Base-by-base conservation (phyloP, 2,888 invertebrate species). In the Augochlorella aurata region DNA sequence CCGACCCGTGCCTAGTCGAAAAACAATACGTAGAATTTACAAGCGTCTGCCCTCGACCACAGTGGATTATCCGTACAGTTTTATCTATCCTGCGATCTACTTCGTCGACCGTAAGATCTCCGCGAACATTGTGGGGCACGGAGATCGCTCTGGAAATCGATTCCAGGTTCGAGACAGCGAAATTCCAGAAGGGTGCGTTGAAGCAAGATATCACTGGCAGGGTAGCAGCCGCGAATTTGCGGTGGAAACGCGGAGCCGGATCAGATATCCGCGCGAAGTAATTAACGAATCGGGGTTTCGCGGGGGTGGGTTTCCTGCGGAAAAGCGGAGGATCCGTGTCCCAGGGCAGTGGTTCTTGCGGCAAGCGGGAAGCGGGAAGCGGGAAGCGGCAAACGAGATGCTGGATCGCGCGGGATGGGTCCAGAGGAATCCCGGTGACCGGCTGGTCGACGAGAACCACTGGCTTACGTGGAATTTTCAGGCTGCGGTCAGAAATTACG, bases 381-480 rank as follows among this genome's bases (percentile, higher is more conserved):
- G 29, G 29, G 29, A 2, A 29, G 29, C 29, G 16, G 1, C n/a
- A 24, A 54, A 38, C 63, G 63, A 18, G 29, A 63, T 18, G 63
- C 38, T 63, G 14, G 24, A 24, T 8, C 24, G n/a, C 2, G 29
- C 50, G 50, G 61, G 18, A 16, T 14, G 61, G 49, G 61, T 24
- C 14, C 12, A 7, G 50, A 29, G 54, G 65, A 47, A 49, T 45
- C 9, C 1, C 29, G 58, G n/a, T 14, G 54, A 21, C 50, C 12
- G 21, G 7, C 7, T 16, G 29, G 29, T 29, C 61, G 49, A 9
- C 74, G 83, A 79, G 77, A 68, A 70, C 67, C 79, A 77, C 79
- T 83, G 84, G 69, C 71, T 77, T 67, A 77, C 67, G 54, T 77
- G 86, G 83, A 88, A 88, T 90, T 87, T 89, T 85, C 86, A 82